Evolutionary conservation across 2,113 vertebrate genomes (phyloP).

Genomic region (Nesogale talazaci): DNA sequence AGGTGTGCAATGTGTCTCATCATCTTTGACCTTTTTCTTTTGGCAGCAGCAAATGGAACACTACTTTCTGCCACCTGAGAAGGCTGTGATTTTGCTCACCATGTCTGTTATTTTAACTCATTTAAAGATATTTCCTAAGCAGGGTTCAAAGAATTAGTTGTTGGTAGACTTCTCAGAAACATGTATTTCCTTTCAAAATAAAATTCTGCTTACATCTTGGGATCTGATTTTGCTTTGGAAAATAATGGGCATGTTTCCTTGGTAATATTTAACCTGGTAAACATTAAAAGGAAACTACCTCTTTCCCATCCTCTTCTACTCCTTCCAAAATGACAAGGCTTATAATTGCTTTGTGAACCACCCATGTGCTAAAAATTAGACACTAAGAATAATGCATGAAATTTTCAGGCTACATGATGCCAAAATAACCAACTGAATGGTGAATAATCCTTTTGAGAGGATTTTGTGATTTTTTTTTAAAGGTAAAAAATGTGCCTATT

Average conservation of each 20-base stretch:
- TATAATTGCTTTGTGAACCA: neutral
- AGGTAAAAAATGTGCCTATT: slow-evolving; percentile 53
- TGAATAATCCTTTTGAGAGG: slow-evolving; percentile 34
- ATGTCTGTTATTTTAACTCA: neutral
- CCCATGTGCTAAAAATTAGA: neutral
- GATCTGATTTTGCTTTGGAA: slow-evolving; percentile 35
- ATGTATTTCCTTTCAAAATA: slow-evolving; percentile 7
- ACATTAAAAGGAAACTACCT: neutral
- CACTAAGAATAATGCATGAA: neutral
- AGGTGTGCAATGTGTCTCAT: neutral
- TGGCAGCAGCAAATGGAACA: slow-evolving; percentile 9
- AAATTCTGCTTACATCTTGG: neutral
- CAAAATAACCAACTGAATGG: slow-evolving; percentile 47
- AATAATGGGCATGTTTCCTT: neutral
- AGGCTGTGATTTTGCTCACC: neutral
- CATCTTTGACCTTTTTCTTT: neutral
- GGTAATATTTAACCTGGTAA: neutral
- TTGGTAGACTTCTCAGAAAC: neutral
- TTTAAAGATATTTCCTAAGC: neutral
- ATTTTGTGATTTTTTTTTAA: slow-evolving; percentile 26
- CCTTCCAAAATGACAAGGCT: neutral
- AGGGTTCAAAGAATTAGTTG: neutral
- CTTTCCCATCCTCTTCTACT: neutral
- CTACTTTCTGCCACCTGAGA: neutral
- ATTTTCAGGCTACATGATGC: neutral